Evolutionary conservation across 64 coral and sea anemone species (phyloP).

Genomic region (Montipora efflorescens): DNA sequence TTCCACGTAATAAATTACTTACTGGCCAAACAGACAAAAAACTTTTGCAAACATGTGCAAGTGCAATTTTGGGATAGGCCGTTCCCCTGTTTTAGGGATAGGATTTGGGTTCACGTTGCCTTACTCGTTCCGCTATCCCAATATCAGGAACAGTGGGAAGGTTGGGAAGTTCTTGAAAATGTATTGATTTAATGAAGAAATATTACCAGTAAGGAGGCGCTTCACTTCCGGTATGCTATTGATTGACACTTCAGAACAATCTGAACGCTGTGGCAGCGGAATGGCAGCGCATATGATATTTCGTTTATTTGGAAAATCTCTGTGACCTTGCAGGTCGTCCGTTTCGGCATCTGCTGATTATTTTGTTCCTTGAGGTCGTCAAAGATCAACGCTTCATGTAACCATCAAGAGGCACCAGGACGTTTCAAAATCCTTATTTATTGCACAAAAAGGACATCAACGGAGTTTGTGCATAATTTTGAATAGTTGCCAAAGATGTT

Average conservation of each 20-base stretch:
- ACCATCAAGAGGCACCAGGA: not conserved
- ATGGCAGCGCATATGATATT: conserved; percentile 12
- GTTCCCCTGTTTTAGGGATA: no score
- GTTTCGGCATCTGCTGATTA: not conserved
- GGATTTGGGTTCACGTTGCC: no score
- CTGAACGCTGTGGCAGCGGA: not conserved
- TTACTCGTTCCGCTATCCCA: no score
- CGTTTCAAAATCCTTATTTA: not conserved
- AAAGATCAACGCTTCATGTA: not conserved
- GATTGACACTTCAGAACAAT: not conserved
- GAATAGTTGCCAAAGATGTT: not conserved
- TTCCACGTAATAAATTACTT: no score
- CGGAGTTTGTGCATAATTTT: not conserved
- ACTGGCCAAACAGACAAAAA: no score
- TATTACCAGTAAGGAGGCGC: no score
- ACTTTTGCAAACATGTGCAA: no score
- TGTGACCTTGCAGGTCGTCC: not conserved
- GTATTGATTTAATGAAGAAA: no score
- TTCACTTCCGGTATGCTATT: conserved; percentile 43
- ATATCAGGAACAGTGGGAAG: no score
- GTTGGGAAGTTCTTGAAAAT: no score
- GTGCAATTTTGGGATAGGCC: no score
- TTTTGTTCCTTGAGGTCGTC: conserved; percentile 10
- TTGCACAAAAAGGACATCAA: conserved; percentile 1
- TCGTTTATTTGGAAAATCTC: not conserved